These are phyloP conservation scores for Incurvaria masculella DNA, from an alignment of 2,888 invertebrate genomes.

Conservation along the genomic window DNA sequence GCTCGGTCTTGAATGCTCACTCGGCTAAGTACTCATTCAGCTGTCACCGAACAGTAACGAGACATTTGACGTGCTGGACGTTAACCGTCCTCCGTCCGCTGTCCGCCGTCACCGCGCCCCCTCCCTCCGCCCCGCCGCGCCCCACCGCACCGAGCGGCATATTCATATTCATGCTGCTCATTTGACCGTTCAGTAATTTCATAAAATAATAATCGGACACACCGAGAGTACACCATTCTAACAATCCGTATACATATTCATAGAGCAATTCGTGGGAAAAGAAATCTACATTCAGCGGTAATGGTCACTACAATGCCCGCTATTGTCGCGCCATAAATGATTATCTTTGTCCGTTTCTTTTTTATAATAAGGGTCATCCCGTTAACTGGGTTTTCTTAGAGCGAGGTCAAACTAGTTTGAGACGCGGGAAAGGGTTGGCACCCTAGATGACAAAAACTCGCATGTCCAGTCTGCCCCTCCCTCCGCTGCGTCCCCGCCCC, in stretches of 20 bases:
- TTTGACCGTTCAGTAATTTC: conserved; percentile 4
- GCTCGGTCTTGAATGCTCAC: neutral
- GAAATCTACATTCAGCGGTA: neutral
- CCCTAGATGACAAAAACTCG: too few species aligned
- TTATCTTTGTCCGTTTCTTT: conserved; percentile 3
- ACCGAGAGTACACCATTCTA: neutral
- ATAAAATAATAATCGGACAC: conserved; percentile 1
- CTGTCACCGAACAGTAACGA: neutral
- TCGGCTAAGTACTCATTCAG: neutral
- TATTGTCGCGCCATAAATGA: conserved; percentile 2
- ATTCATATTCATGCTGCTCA: conserved; percentile 4
- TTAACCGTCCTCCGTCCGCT: neutral
- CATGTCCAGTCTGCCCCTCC: neutral
- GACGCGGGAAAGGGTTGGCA: neutral
- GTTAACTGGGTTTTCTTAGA: neutral
- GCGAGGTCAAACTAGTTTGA: conserved; percentile 2
- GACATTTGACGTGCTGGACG: neutral
- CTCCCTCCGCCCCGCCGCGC: neutral
- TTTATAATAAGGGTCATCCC: neutral
- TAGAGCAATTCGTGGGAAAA: neutral
- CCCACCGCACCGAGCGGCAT: neutral
- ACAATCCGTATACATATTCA: conserved; percentile 1
- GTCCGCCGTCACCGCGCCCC: neutral
- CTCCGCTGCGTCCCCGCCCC: neutral
- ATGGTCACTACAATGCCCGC: neutral